Evolutionary conservation across 1,140 invertebrate species (phyloP), one percentile per base, ranked within the genome.

Genomic region (Drosophila rhopaloa): DNA sequence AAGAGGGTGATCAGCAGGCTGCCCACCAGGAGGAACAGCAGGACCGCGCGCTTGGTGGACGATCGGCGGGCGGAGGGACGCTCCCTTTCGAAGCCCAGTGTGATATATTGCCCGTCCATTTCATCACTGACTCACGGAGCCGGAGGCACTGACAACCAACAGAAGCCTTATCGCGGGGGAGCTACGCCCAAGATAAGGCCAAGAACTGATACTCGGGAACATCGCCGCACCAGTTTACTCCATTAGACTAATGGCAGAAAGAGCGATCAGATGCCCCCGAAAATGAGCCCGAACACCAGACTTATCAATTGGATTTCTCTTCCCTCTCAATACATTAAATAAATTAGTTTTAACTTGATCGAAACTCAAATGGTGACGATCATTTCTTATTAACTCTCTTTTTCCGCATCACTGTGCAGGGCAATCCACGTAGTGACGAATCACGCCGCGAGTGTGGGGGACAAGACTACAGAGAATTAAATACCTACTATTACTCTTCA

Each of bases 21-120:
- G 47, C 48, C 40, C 32, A 58, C n/a, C 4, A 80, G 7, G 0
- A 74, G 10, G 4, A 35, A 6, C 4, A 78, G 24, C 4, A 80
- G 19, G 3, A 67, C 4, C 56, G 80, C 24, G 6, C 51, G 51
- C 0, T 24, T 29, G 27, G 13, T 37, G n/a, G 65, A 19, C 19
- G 77, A 24, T 0, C 32, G n/a, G 60, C 40, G 0, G 4, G n/a
- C 32, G 53, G 4, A 4, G 24, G 61, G 5, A 11, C 47, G 29
- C 6, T 8, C 29, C 29, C 29, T 32, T 8, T 32, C 29, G 29
- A 8, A 32, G 29, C 29, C 29, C 29, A 76, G 38, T 74, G 60
- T 59, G 24, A 85, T 59, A 16, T 55, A 66, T 29, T 74, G 51
- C 59, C 56, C 78, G 24, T 48, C 50, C 77, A 81, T 84, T 24